Conservation (phyloP, 2,113 vertebrate genomes). For the Gracilinanus agilis region DNA sequence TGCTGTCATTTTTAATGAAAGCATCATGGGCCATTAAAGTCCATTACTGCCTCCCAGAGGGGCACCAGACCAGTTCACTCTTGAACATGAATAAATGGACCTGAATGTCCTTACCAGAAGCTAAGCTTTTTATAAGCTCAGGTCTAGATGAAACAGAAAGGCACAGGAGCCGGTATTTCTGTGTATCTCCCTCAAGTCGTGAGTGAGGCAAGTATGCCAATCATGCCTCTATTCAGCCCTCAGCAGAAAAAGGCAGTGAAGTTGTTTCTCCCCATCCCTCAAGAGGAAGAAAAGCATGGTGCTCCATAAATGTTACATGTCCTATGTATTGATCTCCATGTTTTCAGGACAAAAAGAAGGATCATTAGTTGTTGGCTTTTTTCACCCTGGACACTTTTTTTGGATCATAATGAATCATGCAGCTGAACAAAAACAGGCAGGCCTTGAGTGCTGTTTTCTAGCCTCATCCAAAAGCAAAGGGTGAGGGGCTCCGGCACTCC, state of each 20-base stretch:
- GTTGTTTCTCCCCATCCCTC: background rate
- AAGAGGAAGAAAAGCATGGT: slow-evolving; percentile 11
- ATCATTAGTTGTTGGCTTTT: slow-evolving; percentile 58
- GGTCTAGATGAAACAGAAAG: background rate
- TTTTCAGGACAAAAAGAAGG: slow-evolving; percentile 68
- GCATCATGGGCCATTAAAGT: background rate
- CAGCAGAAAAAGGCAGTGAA: slow-evolving; percentile 37
- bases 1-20: slow-evolving; percentile 33
- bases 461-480: slow-evolving; percentile 56
- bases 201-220: background rate
- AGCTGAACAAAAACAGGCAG: background rate
- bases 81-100: slow-evolving; percentile 52
- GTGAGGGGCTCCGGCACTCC: slow-evolving; percentile 60
- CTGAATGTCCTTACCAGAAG: slow-evolving; percentile 11
- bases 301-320: slow-evolving; percentile 55
- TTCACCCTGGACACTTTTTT: slow-evolving; percentile 50
- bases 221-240: background rate
- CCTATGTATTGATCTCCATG: slow-evolving; percentile 59
- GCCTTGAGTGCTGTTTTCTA: slow-evolving; percentile 58
- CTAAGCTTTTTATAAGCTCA: background rate
- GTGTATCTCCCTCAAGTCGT: background rate
- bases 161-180: background rate
- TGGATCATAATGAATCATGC: slow-evolving; percentile 67
- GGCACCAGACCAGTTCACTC: slow-evolving; percentile 8
- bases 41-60: background rate